These are phyloP conservation scores for Caracal caracal DNA, from an alignment of 2,113 vertebrate genomes.

Conservation along the genomic window DNA sequence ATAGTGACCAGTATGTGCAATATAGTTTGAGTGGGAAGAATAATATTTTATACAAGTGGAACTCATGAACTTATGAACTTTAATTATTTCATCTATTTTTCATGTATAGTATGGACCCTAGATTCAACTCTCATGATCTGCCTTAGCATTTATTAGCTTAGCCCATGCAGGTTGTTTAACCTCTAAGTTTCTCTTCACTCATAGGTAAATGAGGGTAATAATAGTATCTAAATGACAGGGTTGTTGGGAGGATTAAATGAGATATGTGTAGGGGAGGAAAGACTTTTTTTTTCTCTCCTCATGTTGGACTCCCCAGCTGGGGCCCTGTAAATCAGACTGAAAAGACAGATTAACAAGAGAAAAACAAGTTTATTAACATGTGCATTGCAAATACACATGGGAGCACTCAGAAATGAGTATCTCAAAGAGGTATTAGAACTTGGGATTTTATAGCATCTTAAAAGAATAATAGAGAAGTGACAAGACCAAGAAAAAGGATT, in stretches of 20 bases:
- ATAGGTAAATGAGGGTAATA: not conserved
- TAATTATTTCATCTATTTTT: constrained; percentile 1
- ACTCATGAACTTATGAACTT: not conserved
- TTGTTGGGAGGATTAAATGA: not conserved
- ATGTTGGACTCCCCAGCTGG: not conserved
- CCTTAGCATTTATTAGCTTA: not conserved
- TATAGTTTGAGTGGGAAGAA: constrained; percentile 13
- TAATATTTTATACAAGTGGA: constrained; percentile 5
- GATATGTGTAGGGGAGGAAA: not conserved
- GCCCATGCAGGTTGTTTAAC: not conserved
- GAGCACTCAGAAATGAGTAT: not conserved
- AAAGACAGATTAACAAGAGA: not conserved
- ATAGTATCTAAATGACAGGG: not conserved
- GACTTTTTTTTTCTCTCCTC: not conserved
- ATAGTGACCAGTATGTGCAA: not conserved
- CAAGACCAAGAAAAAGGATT: not conserved
- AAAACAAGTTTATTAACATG: not conserved
- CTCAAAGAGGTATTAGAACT: not conserved
- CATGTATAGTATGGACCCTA: no score
- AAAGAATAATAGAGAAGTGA: not conserved
- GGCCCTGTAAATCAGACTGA: not conserved
- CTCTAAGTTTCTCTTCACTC: not conserved
- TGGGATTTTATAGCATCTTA: not conserved
- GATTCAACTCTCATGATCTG: not conserved
- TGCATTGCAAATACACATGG: not conserved